Evolutionary conservation across 1,140 invertebrate species (phyloP), one percentile per base, ranked within the genome.

Genomic region (Papilio polytes): DNA sequence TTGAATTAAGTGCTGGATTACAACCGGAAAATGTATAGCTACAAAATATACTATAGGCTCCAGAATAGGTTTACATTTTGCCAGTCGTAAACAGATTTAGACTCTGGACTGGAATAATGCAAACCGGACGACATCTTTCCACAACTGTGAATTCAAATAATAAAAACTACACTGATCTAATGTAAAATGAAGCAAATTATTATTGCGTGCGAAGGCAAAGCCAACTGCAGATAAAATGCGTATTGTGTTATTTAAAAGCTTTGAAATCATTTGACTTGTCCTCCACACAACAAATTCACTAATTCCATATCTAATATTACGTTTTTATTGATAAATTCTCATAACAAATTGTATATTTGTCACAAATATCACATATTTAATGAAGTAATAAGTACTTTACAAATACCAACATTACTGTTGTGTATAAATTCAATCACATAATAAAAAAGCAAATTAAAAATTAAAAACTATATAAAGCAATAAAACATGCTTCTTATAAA

Each of bases 381-480:
- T 41, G 3, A 63, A 63, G 20, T 63, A 22, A 22, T 63, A 63
- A 63, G 59, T 26, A 63, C 56, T 26, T 63, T 22, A 63, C 59
- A 41, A 41, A 59, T 59, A 8, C n/a, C 56, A 59, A 59, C n/a
- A 59, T 20, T 20, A 22, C 9, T n/a, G n/a, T 59, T 59, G 31
- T 70, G 22, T 22, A 66, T 66, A 22, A 74, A 46, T 26, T 20
- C 48, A 74, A 74, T 74, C 22, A 76, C 46, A 74, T 48, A 53
- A 76, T 76, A 22, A 20, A 76, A 41, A 53, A 48, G 74, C 22
- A 22, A 76, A 26, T n/a, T 76, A 76, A 48, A 48, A 48, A 76
- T 53, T 74, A 48, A 74, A 59, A 46, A 74, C 72, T 74, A 74
- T 74, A 74, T 12, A 46, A 74, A 74, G 72, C 72, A 41, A 41